Conservation (phyloP, 2,797 vertebrate species). For the Garrulus glandarius region DNA sequence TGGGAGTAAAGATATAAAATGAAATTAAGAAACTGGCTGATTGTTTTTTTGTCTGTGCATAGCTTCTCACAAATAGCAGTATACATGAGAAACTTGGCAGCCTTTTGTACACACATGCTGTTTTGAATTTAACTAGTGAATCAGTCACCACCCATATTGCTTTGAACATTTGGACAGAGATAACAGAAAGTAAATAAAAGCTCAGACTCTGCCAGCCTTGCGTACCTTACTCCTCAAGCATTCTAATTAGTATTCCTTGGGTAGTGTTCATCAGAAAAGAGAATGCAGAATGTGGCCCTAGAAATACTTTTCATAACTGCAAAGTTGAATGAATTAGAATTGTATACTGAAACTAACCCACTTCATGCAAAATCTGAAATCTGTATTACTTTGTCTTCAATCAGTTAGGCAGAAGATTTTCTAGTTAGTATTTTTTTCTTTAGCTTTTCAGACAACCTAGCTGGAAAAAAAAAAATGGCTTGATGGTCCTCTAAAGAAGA, state of each 20-base stretch:
- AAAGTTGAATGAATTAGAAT: neutral
- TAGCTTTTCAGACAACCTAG: neutral
- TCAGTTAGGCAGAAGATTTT: neutral
- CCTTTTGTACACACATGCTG: conserved; percentile 17
- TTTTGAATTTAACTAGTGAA: conserved; percentile 46
- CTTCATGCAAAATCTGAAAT: neutral
- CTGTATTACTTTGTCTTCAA: neutral
- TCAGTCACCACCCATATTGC: conserved; percentile 49
- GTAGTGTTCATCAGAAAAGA: neutral
- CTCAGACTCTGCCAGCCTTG: conserved; percentile 23
- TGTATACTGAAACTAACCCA: neutral
- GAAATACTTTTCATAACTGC: neutral
- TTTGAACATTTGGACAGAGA: conserved; percentile 59
- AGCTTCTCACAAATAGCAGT: conserved; percentile 36
- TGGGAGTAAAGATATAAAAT: conserved; percentile 52
- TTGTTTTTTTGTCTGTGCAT: conserved; percentile 30
- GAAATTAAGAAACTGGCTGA: conserved; percentile 33
- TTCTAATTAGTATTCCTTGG: neutral
- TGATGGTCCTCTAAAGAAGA: neutral
- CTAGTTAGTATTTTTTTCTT: neutral
- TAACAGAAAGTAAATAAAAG: conserved; percentile 51
- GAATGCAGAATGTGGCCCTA: neutral
- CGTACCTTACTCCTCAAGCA: conserved; percentile 32
- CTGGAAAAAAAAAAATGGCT: neutral
- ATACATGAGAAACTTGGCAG: conserved; percentile 49